phyloP scores from a whole-genome alignment of 2,888 invertebrate species.

The Labia minor region DNA sequence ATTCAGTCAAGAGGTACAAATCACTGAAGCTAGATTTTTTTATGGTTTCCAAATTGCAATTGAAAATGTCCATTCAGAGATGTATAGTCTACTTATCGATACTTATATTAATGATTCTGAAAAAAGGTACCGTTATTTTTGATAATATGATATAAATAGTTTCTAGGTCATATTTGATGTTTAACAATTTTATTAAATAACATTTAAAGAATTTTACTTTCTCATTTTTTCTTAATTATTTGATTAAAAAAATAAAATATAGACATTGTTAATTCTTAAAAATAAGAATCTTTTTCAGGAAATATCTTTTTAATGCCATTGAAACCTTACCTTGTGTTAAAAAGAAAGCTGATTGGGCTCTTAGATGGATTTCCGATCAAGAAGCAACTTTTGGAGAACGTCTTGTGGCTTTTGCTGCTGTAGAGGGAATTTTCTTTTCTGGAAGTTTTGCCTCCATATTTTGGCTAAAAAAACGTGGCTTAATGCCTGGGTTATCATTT shows the following conservation, averaged over 20 bases:
- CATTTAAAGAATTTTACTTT: no score
- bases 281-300: conserved; percentile 52
- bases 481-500: conserved; percentile 98
- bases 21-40: conserved; percentile 94
- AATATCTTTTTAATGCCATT: conserved; percentile 90
- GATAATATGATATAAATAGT: neutral
- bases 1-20: conserved; percentile 93
- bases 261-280: no score
- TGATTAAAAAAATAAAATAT: no score
- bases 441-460: conserved; percentile 98
- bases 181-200: conserved; percentile 1
- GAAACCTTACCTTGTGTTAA: conserved; percentile 94
- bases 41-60: conserved; percentile 99
- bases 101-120: conserved; percentile 81
- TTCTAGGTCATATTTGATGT: conserved; percentile 3
- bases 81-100: conserved; percentile 97
- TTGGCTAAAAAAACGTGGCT: conserved; percentile 95
- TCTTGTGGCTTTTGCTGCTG: conserved; percentile 94
- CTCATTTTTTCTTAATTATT: no score
- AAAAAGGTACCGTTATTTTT: conserved; percentile 52
- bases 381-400: conserved; percentile 87
- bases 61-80: conserved; percentile 99
- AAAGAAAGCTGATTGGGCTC: conserved; percentile 97
- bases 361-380: conserved; percentile 86
- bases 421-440: conserved; percentile 98